Evolutionary conservation across 23 tunicate genomes (phyloP).

Genomic region (Botrylloides violaceus): DNA sequence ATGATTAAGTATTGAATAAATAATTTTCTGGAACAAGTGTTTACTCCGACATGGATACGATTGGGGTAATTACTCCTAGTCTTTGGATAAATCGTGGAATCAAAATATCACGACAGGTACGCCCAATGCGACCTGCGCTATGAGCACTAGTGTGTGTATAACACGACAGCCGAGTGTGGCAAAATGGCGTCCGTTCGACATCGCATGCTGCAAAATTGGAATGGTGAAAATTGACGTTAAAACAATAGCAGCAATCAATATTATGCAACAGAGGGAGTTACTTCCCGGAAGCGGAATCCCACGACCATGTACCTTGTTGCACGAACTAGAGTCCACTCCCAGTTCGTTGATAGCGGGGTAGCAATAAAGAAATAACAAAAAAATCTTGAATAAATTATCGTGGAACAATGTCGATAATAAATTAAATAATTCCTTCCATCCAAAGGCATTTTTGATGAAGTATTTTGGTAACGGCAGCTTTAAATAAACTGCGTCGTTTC

Average conservation of each 20-base stretch:
- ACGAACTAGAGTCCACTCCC: background rate
- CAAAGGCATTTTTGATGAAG: too few relatives aligned
- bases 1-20: background rate
- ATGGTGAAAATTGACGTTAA: background rate
- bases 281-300: background rate
- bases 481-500: too few relatives aligned
- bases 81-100: too few relatives aligned
- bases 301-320: background rate
- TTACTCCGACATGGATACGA: background rate
- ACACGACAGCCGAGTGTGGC: background rate
- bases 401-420: background rate
- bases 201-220: background rate
- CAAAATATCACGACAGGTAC: background rate
- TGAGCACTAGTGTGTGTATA: constrained; percentile 3
- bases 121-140: constrained; percentile 21
- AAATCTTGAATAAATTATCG: background rate
- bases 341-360: background rate
- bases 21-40: background rate
- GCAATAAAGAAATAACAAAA: background rate
- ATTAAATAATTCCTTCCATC: background rate
- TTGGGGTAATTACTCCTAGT: too few relatives aligned
- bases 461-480: too few relatives aligned
- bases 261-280: background rate
- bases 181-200: constrained; percentile 2
- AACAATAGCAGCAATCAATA: background rate